Base-by-base conservation (phyloP, 2,113 vertebrate species). In the Passerina amoena region DNA sequence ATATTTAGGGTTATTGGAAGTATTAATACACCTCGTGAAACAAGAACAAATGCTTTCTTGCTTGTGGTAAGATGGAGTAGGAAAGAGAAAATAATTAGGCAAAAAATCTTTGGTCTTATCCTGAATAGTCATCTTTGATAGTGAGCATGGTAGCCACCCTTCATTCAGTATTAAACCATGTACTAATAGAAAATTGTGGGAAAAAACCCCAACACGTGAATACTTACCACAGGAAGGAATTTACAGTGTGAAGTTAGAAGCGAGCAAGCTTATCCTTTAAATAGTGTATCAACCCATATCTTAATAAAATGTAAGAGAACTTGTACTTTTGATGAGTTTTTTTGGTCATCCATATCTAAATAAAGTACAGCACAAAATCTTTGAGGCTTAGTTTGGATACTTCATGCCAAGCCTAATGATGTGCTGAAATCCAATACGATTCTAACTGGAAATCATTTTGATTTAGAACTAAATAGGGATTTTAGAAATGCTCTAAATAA, bases 1-100 rank as follows among this genome's bases (percentile, higher is more conserved):
- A 57, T 77, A 73, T 90, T 94, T 97, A 91, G 82, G 38, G 50
- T 53, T 40, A 38, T 19, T 73, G 66, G 79, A 96, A 80, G 31
- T 89, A 80, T 54, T 61, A 78, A 59, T 78, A 88, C 19, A 91
- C 51, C 19, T 8, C 12, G 31, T 45, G 61, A 80, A 96, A 86
- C 28, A 50, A 84, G 54, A 77, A 79, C 7, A 40, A 84, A 90
- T 86, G 33, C 19, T 35, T 92, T 50, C 40, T 79, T 95, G 31
- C 23, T 48, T 54, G 11, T 56, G 28, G 54, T 59, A 82, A 90
- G 10, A 72, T 1, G 9, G 56, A 90, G 30, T 27, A 77, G 24
- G 37, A 93, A 95, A 80, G 47, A 65, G 31, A 88, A 96, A 78
- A 93, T 50, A 81, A 69, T 66, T 56, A 72, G 59, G 48, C 47